Conservation (phyloP, 1,140 invertebrate species). For the Trichonephila inaurata region DNA sequence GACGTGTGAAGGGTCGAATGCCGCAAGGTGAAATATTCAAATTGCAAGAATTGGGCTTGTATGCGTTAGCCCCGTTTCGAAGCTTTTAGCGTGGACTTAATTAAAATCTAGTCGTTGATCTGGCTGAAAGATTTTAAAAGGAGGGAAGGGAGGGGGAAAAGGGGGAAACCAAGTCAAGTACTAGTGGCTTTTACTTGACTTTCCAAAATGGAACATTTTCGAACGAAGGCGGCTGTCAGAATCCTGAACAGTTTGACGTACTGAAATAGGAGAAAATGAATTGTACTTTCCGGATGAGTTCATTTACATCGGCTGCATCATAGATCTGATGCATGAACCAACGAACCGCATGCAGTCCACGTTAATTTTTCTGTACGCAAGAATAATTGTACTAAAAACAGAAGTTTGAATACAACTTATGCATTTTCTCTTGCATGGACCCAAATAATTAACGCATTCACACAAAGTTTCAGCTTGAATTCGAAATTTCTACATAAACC, state of each 20-base stretch:
- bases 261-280: not conserved
- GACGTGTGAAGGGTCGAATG: not conserved
- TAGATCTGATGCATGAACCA: not conserved
- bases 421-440: too few relatives aligned
- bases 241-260: not conserved
- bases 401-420: too few relatives aligned
- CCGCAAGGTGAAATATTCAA: not conserved
- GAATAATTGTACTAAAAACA: too few relatives aligned
- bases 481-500: too few relatives aligned
- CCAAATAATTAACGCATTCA: too few relatives aligned
- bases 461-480: too few relatives aligned
- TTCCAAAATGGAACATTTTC: not conserved
- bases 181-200: not conserved
- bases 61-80: not conserved
- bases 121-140: not conserved
- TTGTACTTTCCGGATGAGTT: conserved; percentile 5
- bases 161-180: not conserved
- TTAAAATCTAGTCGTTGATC: not conserved
- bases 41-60: not conserved
- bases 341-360: not conserved
- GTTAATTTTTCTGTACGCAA: too few relatives aligned
- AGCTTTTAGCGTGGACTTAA: not conserved
- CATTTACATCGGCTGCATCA: not conserved
- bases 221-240: not conserved
- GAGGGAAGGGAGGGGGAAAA: not conserved